phyloP scores from a whole-genome alignment of 2,888 invertebrate genomes.

The Drosophila engyochracea region DNA sequence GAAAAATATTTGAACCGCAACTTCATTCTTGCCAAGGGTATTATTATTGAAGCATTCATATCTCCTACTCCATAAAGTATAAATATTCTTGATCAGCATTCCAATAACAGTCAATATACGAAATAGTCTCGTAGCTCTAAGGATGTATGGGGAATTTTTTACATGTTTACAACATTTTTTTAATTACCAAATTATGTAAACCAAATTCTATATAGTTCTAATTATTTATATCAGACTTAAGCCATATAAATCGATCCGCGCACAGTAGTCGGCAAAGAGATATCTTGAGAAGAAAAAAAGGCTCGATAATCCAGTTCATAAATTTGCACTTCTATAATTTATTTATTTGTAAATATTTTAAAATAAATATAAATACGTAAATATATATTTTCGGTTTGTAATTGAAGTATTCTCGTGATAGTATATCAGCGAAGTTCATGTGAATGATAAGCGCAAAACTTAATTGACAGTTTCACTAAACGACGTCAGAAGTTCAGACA shows the following conservation, averaged over 20 bases:
- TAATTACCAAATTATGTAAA: background rate
- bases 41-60: background rate
- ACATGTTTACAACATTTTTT: too few relatives aligned
- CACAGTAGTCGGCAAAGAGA: background rate
- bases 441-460: constrained; percentile 38
- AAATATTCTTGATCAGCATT: constrained; percentile 3
- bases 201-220: background rate
- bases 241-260: background rate
- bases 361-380: background rate
- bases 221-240: background rate
- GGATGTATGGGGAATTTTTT: background rate
- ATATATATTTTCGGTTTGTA: background rate
- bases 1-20: background rate
- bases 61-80: background rate
- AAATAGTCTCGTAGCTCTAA: background rate
- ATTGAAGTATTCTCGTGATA: background rate
- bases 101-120: background rate
- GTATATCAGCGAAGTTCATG: constrained; percentile 2
- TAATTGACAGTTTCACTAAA: constrained; percentile 43
- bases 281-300: background rate
- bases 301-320: background rate
- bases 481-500: constrained; percentile 32
- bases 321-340: background rate
- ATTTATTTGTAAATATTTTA: background rate
- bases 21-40: background rate